phyloP scores from a whole-genome alignment of 2,797 vertebrate species.

The Phataginus tetradactyla region DNA sequence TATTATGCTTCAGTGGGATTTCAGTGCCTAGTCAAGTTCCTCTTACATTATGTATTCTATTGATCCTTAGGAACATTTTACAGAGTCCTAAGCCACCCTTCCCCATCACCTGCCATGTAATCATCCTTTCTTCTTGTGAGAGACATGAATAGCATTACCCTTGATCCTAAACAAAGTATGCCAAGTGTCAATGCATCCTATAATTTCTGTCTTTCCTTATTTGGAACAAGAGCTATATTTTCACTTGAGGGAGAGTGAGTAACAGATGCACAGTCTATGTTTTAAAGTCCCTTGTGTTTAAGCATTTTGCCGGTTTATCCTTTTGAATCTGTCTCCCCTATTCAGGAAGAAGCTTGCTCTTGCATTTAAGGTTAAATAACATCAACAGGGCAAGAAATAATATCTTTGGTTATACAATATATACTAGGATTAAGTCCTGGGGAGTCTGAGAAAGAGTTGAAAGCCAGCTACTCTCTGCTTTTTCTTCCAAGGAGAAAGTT shows the following conservation, averaged over 20 bases:
- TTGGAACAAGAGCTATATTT: conserved; percentile 23
- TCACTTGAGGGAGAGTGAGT: neutral
- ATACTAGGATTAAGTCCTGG: neutral
- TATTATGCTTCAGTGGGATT: neutral
- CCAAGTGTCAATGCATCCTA: conserved; percentile 2
- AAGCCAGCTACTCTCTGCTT: neutral
- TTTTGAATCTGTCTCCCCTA: neutral
- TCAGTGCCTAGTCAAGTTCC: neutral
- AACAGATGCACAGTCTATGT: neutral
- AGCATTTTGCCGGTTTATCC: neutral
- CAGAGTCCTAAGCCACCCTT: neutral
- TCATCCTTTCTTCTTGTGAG: neutral
- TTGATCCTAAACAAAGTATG: conserved; percentile 37
- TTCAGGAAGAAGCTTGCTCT: neutral
- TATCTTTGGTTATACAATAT: neutral
- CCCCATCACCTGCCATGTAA: neutral
- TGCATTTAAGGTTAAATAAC: neutral
- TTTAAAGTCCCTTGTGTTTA: neutral
- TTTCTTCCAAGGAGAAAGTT: neutral
- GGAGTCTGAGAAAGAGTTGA: neutral
- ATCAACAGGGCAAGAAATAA: neutral
- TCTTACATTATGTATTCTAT: neutral
- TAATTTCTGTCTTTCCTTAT: conserved; percentile 12
- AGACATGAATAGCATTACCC: neutral
- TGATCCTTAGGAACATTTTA: neutral